Percentiles rank a stretch among this genome's conserved stretches.
These are phyloP conservation scores for Anticlea derivata DNA, from an alignment of 2,888 invertebrate genomes.

Conservation along the genomic window DNA sequence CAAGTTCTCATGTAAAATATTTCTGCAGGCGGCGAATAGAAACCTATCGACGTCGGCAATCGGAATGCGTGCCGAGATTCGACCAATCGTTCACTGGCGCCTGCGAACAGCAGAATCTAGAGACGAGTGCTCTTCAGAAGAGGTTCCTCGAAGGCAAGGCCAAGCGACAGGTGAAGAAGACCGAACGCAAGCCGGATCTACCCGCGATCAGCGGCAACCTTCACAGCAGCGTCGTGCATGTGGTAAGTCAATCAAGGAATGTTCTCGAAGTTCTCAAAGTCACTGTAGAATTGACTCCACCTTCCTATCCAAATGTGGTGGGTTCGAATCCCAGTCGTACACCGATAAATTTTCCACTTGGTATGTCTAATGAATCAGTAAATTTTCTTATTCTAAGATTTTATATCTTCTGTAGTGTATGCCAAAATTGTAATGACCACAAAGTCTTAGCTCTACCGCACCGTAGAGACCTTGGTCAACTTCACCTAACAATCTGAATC, in stretches of 20 bases:
- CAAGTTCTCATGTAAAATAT: constrained; percentile 1
- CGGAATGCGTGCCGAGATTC: constrained; percentile 93
- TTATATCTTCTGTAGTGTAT: neutral
- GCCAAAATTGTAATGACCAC: neutral
- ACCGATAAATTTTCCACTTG: too few species aligned
- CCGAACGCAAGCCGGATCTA: constrained; percentile 80
- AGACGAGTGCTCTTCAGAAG: constrained; percentile 94
- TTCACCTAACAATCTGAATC: neutral
- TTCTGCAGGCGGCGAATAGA: constrained; percentile 90
- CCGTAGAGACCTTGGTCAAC: too few species aligned
- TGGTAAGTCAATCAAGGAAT: constrained; percentile 82
- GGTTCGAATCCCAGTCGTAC: too few species aligned
- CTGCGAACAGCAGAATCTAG: constrained; percentile 95
- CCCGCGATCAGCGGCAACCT: constrained; percentile 80
- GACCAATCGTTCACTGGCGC: constrained; percentile 94
- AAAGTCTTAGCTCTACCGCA: too few species aligned
- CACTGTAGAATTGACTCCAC: too few species aligned
- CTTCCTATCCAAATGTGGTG: too few species aligned
- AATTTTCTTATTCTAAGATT: too few species aligned
- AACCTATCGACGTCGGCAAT: constrained; percentile 93
- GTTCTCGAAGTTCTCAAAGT: neutral
- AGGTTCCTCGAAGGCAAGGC: constrained; percentile 95
- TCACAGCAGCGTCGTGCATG: constrained; percentile 89
- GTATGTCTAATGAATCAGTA: too few species aligned
- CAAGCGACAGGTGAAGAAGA: constrained; percentile 94